Evolutionary conservation across 2,113 vertebrate species (phyloP), one percentile per base, ranked within the genome.

Genomic region (Corythoichthys intestinalis): DNA sequence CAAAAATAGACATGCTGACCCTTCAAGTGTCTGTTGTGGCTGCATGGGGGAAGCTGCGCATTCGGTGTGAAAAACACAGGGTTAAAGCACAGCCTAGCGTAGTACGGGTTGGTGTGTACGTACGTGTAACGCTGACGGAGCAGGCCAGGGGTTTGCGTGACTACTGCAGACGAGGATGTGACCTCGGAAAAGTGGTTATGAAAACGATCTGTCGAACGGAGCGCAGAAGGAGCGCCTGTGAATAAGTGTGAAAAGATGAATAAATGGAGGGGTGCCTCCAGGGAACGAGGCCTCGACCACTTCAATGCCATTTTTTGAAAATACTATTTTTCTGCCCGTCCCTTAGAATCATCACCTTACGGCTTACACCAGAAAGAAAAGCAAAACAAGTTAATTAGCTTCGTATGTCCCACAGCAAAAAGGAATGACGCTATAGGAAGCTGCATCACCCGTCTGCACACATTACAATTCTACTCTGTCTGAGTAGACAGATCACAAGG

Each of bases 151-250:
- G 92, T 84, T 95, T 95, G 94, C 94, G 94, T 96, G 94, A 95
- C 94, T 94, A 90, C 86, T 91, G 91, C 93, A 94, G 93, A 90
- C 92, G 83, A 91, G 87, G 87, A 89, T 91, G 91, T 93, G 92
- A 93, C 93, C 93, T 93, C 92, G 93, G 93, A 93, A 92, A 92
- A 93, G 93, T 91, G 93, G 93, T 93, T 94, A 93, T 94, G 92
- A 94, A 93, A 94, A 93, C 85, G 91, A 94, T 94, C 92, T 93
- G 92, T 92, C 69, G 88, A 94, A 92, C 87, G 84, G 84, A 92
- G 80, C 34, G 4, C 85, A 86, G 89, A 83, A 85, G 76, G 70
- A 86, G 71, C 11, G 69, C 46, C 69, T 67, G 65, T 0, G 88
- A 88, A 77, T 84, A 92, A 90, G 85, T 85, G 86, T 13, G 61